Base-by-base conservation (phyloP, 2,113 vertebrate species). In the Artemisiospiza belli region DNA sequence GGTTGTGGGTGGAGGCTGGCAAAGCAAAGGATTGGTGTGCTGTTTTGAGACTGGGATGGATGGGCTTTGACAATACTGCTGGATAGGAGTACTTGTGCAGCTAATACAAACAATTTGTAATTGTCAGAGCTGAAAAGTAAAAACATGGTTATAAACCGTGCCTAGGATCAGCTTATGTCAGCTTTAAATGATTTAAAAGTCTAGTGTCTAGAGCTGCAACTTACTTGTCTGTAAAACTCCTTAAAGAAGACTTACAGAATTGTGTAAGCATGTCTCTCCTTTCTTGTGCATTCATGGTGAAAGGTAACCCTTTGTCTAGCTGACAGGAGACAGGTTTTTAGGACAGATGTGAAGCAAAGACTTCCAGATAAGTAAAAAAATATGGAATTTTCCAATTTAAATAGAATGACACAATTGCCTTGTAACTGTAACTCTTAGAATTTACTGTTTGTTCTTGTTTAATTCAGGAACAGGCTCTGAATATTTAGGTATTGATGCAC, bases 141-240 rank as follows among this genome's bases (percentile, higher is more conserved):
- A 96, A 97, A 82, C 61, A 82, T 83, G 85, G 78, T 96, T 93
- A 91, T 94, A 92, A 93, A 70, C 79, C 35, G 2, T 76, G 52
- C 81, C 35, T 69, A 46, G 72, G 74, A 89, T 93, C 64, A 94
- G 59, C 94, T 95, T 89, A 72, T 92, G 91, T 91, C 92, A 97
- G 89, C 76, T 87, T 95, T 91, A 85, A 92, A 83, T 95, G 76
- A 97, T 95, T 97, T 95, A 96, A 44, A 97, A 96, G 73, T 88
- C 81, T 96, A 44, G 41, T 92, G 87, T 95, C 88, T 97, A 64
- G 52, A 84, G 82, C 87, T 72, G 66, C 63, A 90, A 91, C 61
- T 85, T 75, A 37, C 82, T 89, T 83, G 88, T 87, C 90, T 94
- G 67, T 68, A 82, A 85, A 94, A 93, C 54, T 78, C 72, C 91